These are phyloP conservation scores for Rhogogaster chlorosoma DNA, from an alignment of 2,888 invertebrate genomes.

Conservation along the genomic window DNA sequence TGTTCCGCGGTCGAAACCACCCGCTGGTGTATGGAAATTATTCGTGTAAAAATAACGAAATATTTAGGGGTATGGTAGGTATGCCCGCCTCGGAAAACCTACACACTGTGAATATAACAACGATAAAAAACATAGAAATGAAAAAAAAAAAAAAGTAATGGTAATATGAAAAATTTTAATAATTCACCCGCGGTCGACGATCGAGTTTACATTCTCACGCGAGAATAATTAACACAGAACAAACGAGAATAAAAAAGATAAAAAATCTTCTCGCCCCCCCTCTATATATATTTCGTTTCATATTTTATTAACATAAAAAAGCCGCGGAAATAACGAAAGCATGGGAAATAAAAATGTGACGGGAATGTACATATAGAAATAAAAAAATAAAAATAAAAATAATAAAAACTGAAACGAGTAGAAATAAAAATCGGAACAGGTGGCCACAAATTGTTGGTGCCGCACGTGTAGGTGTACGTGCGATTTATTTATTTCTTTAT, in stretches of 20 bases:
- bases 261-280: background rate
- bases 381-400: background rate
- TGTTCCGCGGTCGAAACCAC: background rate
- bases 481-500: background rate
- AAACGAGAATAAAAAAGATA: background rate
- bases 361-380: background rate
- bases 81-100: background rate
- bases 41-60: background rate
- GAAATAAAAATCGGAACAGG: conserved; percentile 35
- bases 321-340: background rate
- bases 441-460: conserved; percentile 30
- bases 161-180: background rate
- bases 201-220: background rate
- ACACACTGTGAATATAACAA: background rate
- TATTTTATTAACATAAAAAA: background rate
- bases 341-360: background rate
- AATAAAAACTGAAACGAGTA: background rate
- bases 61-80: background rate
- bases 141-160: background rate
- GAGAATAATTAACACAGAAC: background rate
- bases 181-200: background rate
- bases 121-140: background rate
- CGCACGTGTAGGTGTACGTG: background rate
- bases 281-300: background rate
- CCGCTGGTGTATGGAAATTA: background rate